Evolutionary conservation across 2,113 vertebrate species (phyloP).

Genomic region (Thomomys bottae): DNA sequence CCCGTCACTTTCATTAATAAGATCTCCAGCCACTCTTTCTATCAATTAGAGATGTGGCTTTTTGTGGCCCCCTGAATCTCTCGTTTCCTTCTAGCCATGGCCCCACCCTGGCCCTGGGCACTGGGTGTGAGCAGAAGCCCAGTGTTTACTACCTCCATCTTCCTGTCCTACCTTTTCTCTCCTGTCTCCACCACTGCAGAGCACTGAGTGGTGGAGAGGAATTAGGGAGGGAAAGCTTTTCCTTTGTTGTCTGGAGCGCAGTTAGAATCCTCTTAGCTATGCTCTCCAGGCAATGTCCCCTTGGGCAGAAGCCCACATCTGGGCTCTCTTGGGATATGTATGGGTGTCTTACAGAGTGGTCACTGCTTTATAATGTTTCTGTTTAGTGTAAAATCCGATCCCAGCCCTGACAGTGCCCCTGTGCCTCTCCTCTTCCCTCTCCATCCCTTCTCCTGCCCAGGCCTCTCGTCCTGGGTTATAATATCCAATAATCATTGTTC

Average conservation of each 20-base stretch:
- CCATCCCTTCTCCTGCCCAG: rapidly evolving
- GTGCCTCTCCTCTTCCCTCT: too few relatives aligned
- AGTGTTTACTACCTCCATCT: neutral
- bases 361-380: neutral
- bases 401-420: neutral
- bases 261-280: neutral
- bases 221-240: neutral
- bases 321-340: neutral
- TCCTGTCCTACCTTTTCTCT: neutral
- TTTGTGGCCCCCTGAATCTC: neutral
- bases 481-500: too few relatives aligned
- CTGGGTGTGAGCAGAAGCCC: neutral
- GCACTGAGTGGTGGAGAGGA: neutral
- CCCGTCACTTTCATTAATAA: neutral
- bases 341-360: neutral
- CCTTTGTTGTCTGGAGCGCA: neutral
- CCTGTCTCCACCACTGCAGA: neutral
- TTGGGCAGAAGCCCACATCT: neutral
- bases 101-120: neutral
- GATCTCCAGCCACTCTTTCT: neutral
- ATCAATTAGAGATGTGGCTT: neutral
- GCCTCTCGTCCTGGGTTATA: neutral
- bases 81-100: neutral
- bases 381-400: neutral
- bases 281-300: rapidly evolving